Evolutionary conservation across 2,797 vertebrate species (phyloP), one percentile per base, ranked within the genome.

Genomic region (Spatula versicolor): DNA sequence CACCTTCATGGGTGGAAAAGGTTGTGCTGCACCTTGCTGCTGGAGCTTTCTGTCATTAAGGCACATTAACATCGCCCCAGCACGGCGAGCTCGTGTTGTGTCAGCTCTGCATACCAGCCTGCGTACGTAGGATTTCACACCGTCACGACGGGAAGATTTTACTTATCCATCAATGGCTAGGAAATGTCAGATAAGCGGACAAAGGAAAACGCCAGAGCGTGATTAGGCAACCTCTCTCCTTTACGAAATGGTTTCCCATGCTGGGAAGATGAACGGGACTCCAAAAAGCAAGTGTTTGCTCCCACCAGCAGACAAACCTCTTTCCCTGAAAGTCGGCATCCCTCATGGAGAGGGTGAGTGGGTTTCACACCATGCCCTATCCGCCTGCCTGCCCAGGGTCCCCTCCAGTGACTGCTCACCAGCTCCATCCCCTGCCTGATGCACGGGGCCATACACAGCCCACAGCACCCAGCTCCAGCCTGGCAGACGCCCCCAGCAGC

Each of bases 161-260:
- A 37, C 86, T 82, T 88, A 86, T 92, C 94, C 94, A 67, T 93
- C 95, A 95, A 20, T 88, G 92, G 56, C 74, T 52, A 79, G 55
- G 56, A 93, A 95, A 86, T 23, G n/a, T 3, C 46, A 93, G 96
- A 96, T 93, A 94, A 96, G 67, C 0, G 8, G 71, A 88, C 88
- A 88, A 92, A 96, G 43, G 67, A 91, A 96, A 96, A 88, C 0
- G 11, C 83, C 90, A 90, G 68, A 92, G 73, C 7, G 1, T 0
- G 1, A 90, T 96, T 95, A 92, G 59, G 92, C 93, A 95, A 96
- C 83, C 80, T 76, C 83, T 92, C 89, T 75, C 93, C 85, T 94
- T 95, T 86, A 82, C 3, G 2, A 88, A 91, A 90, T 3, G 31
- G 43, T 90, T 94, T 93, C 92, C 92, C 3, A 5, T 26, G 56